Evolutionary conservation across 2,113 vertebrate genomes (phyloP), one percentile per base, ranked within the genome.

Genomic region (Xyliphius kryptos): DNA sequence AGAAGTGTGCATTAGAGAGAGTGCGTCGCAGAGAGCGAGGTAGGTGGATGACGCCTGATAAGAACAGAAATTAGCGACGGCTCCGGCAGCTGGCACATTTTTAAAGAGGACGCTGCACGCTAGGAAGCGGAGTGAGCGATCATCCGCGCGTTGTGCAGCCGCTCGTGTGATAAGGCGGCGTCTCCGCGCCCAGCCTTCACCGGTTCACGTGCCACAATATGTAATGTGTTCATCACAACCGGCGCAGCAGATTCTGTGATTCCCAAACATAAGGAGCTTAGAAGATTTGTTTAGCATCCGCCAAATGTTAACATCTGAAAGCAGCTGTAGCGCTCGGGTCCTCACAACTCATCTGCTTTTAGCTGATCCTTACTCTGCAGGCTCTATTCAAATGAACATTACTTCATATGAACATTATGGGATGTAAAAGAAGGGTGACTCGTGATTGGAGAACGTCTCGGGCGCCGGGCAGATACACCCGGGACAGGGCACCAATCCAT

Each of bases 1-100:
- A 53, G n/a, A n/a, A 65, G 2, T 12, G 8, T 26, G 14, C 4
- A 32, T 46, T 56, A 53, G 46, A 55, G 61, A 60, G 26, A 52
- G 51, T 12, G 16, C 51, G 63, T 55, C 32, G 59, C 58, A 20
- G 17, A 65, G 44, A 41, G 50, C 43, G 21, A 52, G 36, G 41
- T 56, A 62, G 57, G 56, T 68, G 65, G 41, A 50, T 50, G 61
- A 17, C 57, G 60, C 44, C 65, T 60, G 61, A 68, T 67, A 69
- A 57, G 66, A 36, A 61, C 19, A 19, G 66, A 44, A 56, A 65
- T 43, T 40, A 14, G 46, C 65, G 68, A 68, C 19, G 52, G 7
- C 36, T 56, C 44, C 36, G 55, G 55, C 60, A 44, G 52, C 60
- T 37, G 63, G 63, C 41, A 56, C 50, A 36, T 13, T 49, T 66